These are phyloP conservation scores for Phyllopteryx taeniolatus DNA, from an alignment of 2,113 vertebrate species.

Conservation along the genomic window DNA sequence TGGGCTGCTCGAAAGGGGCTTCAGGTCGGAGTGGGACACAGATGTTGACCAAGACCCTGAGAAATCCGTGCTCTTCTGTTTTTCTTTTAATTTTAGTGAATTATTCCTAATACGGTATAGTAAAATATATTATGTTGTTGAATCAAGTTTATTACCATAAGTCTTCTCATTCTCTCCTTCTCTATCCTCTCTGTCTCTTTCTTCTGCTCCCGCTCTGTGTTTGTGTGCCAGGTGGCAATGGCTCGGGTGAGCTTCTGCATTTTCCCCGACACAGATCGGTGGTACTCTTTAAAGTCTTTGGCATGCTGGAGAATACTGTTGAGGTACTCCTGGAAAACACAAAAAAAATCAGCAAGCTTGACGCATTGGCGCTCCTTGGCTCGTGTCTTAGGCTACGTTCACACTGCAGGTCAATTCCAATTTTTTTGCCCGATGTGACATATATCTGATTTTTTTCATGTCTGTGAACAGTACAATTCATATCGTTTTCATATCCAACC, in stretches of 20 bases:
- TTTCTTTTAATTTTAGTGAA: too few species aligned
- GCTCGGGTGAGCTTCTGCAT: constrained; percentile 94
- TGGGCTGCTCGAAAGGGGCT: too few species aligned
- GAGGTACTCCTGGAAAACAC: constrained; percentile 85
- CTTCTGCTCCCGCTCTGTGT: constrained; percentile 96
- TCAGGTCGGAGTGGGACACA: too few species aligned
- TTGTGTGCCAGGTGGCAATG: constrained; percentile 94
- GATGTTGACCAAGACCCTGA: too few species aligned
- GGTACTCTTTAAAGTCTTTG: constrained; percentile 98
- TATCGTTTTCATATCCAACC: too few species aligned
- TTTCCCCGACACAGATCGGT: constrained; percentile 92
- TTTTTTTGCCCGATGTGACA: too few species aligned
- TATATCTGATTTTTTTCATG: too few species aligned
- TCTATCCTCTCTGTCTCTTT: constrained; percentile 97
- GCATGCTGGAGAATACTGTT: constrained; percentile 98
- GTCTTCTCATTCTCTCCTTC: constrained; percentile 95
- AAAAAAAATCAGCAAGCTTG: background rate
- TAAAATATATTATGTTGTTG: background rate
- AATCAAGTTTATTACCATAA: constrained; percentile 82
- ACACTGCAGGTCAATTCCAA: too few species aligned
- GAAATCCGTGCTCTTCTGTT: too few species aligned
- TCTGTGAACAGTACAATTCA: too few species aligned
- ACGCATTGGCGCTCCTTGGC: background rate
- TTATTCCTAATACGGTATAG: too few species aligned
- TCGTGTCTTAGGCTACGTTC: too few species aligned